phyloP scores from a whole-genome alignment of 2,797 vertebrate species.

The Scolopax bukidnonensis region DNA sequence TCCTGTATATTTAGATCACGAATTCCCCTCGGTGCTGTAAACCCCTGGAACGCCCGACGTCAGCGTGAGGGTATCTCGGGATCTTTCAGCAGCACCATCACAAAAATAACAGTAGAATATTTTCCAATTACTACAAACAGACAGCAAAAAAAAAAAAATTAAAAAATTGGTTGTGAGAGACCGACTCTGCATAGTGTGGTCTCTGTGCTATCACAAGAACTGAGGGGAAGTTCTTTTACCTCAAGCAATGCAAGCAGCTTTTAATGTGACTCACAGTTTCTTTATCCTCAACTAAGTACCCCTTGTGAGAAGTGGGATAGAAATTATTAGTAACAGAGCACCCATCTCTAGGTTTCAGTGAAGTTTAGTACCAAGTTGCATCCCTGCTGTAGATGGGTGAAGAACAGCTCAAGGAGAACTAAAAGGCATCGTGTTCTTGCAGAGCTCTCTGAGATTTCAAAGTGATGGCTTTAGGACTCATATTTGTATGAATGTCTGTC shows the following conservation, averaged over 20 bases:
- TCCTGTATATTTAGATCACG: background rate
- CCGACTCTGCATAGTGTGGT: background rate
- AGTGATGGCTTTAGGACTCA: fast-evolving
- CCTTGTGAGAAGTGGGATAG: background rate
- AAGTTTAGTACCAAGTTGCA: background rate
- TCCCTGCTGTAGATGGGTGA: background rate
- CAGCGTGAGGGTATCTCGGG: fast-evolving
- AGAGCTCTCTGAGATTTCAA: background rate
- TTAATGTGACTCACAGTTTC: background rate
- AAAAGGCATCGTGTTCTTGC: background rate
- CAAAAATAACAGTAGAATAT: background rate
- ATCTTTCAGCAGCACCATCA: background rate
- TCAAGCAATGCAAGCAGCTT: background rate
- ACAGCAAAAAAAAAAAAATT: background rate
- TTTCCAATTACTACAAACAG: background rate
- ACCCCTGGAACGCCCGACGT: fast-evolving
- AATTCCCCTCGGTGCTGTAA: background rate
- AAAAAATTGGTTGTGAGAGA: background rate
- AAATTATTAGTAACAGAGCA: background rate
- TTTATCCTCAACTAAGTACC: background rate
- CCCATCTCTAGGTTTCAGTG: background rate
- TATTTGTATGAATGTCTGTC: background rate
- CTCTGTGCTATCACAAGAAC: background rate
- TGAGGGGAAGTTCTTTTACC: background rate
- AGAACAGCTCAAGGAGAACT: background rate